Percentiles rank a stretch among this genome's conserved stretches.
These are phyloP conservation scores for Habrosyne pyritoides DNA, from an alignment of 2,888 invertebrate genomes.

Conservation along the genomic window DNA sequence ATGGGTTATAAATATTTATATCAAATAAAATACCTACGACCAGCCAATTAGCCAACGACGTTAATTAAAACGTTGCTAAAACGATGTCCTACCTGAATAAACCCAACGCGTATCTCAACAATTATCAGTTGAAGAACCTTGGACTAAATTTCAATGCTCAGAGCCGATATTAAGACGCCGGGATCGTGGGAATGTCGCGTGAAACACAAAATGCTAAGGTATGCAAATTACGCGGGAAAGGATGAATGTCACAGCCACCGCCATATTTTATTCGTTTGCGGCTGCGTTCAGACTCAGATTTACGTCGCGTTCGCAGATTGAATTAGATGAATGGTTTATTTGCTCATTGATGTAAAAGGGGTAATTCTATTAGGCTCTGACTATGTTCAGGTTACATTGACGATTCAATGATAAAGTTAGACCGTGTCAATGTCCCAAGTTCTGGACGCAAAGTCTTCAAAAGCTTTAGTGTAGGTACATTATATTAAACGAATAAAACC, in stretches of 20 bases:
- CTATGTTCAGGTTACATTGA: background rate
- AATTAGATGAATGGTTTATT: slow-evolving; percentile 51
- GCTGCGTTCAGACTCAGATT: slow-evolving; percentile 36
- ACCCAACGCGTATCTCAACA: background rate
- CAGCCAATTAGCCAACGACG: background rate
- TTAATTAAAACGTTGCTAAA: slow-evolving; percentile 11
- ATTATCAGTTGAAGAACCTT: slow-evolving; percentile 8
- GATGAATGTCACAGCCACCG: slow-evolving; percentile 49
- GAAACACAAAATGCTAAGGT: slow-evolving; percentile 34
- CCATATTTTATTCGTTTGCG: slow-evolving; percentile 50
- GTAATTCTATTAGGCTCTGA: background rate
- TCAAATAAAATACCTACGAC: background rate
- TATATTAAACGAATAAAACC: too few relatives aligned
- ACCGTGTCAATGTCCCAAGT: background rate
- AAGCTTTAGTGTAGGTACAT: too few relatives aligned
- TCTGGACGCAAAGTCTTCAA: background rate
- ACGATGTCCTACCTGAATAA: slow-evolving; percentile 8
- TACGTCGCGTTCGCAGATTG: slow-evolving; percentile 41
- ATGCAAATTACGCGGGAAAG: slow-evolving; percentile 62
- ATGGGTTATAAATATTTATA: background rate
- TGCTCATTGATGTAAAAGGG: slow-evolving; percentile 25
- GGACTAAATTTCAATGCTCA: slow-evolving; percentile 1
- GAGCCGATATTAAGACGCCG: slow-evolving; percentile 37
- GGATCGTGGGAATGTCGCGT: slow-evolving; percentile 49
- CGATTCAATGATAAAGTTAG: background rate